Conservation (phyloP, 2,888 invertebrate genomes). For the Scaeva pyrastri region DNA sequence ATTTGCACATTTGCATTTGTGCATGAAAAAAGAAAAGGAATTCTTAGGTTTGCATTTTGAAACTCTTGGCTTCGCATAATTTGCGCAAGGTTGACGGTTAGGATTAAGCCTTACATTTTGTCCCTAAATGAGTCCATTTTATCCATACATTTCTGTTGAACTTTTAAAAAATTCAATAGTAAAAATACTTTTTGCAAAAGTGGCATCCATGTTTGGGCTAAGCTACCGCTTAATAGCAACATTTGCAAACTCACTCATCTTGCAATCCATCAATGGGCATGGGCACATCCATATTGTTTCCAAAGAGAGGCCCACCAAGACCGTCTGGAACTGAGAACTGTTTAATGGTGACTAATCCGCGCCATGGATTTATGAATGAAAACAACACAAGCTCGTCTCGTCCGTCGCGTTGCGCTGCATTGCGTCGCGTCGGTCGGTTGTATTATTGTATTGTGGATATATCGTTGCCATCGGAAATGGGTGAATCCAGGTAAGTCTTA, state of each 20-base stretch:
- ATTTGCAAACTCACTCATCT: slow-evolving; percentile 55
- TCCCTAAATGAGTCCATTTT: too few species aligned
- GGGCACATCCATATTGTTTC: slow-evolving; percentile 22
- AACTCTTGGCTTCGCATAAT: too few species aligned
- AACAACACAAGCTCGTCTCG: slow-evolving; percentile 29
- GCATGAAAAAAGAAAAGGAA: too few species aligned
- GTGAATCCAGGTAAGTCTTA: slow-evolving; percentile 69
- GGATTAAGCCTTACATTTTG: too few species aligned
- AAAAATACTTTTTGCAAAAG: not conserved
- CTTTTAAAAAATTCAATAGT: too few species aligned
- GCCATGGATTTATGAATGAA: slow-evolving; percentile 73
- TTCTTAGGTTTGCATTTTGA: too few species aligned
- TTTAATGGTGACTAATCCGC: slow-evolving; percentile 66
- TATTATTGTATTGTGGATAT: not conserved
- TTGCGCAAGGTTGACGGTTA: too few species aligned
- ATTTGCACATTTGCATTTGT: too few species aligned
- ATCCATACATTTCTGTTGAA: too few species aligned
- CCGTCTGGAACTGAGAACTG: not conserved
- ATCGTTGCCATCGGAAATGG: slow-evolving; percentile 66
- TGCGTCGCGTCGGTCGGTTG: slow-evolving; percentile 4
- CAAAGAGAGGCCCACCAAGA: slow-evolving; percentile 30
- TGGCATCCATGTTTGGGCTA: slow-evolving; percentile 2
- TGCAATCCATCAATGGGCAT: slow-evolving; percentile 74
- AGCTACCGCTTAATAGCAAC: slow-evolving; percentile 48
- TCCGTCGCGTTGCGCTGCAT: too few species aligned